Evolutionary conservation across 2,797 vertebrate species (phyloP), one percentile per base, ranked within the genome.

Genomic region (Hephaestus fuliginosus): DNA sequence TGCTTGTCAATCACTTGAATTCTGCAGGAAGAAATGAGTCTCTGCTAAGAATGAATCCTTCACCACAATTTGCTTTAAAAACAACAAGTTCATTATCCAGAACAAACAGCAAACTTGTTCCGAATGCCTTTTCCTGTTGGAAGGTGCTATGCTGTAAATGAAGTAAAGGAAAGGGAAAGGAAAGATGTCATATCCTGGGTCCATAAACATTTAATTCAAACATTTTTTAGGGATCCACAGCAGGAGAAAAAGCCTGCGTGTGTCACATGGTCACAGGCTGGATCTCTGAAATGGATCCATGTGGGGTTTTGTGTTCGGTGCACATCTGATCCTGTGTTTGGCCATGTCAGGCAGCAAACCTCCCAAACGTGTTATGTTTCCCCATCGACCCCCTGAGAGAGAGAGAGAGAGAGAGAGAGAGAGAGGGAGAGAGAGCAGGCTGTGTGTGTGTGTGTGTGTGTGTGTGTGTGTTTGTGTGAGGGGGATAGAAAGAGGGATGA

Each of bases 291-390:
- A 62, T 58, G 33, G 17, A 71, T 66, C 30, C 11, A 33, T 41
- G 69, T 51, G 36, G 17, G 53, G 12, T 20, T 57, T 61, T 44
- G 15, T 71, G n/a, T 81, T 67, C 0, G 15, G 63, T 49, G 51
- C 57, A 71, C 63, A 78, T 80, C 68, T 78, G 68, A 86, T 81
- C 53, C 57, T 52, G 28, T 69, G 76, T 74, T 84, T 39, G n/a
- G 25, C 66, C 36, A 13, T 41, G 70, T 84, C 70, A 44, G 60
- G 68, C 56, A 51, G 69, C 46, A 74, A 85, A 68, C 61, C 63
- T 82, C 48, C 65, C 57, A 68, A 68, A 81, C 71, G 76, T 82
- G 80, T 76, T 56, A 65, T 69, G 33, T 72, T 83, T 74, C 82
- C 30, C 58, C 25, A 22, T 36, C 10, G 28, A 69, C 74, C 76